These are phyloP conservation scores for Paramuricea clavata DNA, from an alignment of 92 coral and sea anemone genomes.

Conservation along the genomic window DNA sequence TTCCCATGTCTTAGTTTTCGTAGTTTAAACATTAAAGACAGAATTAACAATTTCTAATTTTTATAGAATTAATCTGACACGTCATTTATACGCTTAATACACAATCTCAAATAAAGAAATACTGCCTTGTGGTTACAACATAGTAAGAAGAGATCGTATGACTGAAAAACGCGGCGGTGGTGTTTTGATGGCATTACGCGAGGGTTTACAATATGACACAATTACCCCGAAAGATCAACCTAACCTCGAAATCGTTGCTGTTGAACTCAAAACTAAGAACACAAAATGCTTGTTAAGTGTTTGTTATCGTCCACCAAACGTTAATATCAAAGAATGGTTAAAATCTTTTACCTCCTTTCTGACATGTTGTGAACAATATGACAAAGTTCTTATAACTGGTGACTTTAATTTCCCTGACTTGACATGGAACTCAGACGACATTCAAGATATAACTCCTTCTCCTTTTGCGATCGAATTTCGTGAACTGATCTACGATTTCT, in stretches of 20 bases:
- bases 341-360: slow-evolving; percentile 20
- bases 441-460: not conserved
- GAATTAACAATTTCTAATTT: no score
- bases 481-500: not conserved
- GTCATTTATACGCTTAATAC: no score
- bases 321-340: slow-evolving; percentile 14
- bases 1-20: no score
- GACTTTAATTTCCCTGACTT: no score
- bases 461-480: slow-evolving; percentile 11
- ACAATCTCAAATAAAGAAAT: slow-evolving; percentile 22
- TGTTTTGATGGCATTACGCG: not conserved
- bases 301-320: slow-evolving; percentile 39
- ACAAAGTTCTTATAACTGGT: slow-evolving; percentile 10
- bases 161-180: slow-evolving; percentile 31
- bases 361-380: slow-evolving; percentile 10
- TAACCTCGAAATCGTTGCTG: slow-evolving; percentile 20
- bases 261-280: slow-evolving; percentile 28
- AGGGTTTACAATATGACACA: slow-evolving; percentile 1
- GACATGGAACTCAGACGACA: slow-evolving; percentile 26
- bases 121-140: slow-evolving; percentile 20
- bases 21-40: no score
- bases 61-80: no score
- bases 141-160: slow-evolving; percentile 39
- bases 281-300: slow-evolving; percentile 20
- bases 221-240: not conserved